Evolutionary conservation across 2,113 vertebrate genomes (phyloP).

Genomic region (Origma solitaria): DNA sequence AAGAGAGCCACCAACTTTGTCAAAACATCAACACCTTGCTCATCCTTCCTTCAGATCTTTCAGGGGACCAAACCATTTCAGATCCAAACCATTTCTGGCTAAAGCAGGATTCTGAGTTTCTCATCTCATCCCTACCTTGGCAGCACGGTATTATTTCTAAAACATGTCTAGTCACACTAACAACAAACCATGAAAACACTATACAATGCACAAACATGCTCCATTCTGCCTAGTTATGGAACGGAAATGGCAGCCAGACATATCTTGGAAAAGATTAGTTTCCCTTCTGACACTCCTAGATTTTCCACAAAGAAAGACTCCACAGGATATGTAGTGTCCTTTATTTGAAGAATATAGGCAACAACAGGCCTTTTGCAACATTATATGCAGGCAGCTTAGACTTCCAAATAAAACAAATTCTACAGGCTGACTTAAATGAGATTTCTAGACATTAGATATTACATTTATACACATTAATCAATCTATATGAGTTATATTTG

Average conservation of each 20-base stretch:
- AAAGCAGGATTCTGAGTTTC: neutral
- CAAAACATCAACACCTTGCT: neutral
- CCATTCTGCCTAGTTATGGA: neutral
- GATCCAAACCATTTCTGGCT: neutral
- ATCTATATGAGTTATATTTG: neutral
- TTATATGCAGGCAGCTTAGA: neutral
- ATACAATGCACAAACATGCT: neutral
- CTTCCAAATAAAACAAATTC: neutral
- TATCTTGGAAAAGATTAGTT: neutral
- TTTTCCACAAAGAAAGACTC: neutral
- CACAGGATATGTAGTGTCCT: neutral
- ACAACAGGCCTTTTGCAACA: neutral
- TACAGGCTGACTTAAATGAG: neutral
- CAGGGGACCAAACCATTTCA: neutral
- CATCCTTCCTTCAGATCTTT: neutral
- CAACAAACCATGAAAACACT: neutral
- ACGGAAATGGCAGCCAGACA: neutral
- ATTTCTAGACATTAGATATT: neutral
- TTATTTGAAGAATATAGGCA: neutral
- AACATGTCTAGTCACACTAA: neutral
- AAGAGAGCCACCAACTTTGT: neutral
- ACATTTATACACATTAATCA: neutral
- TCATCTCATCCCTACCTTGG: neutral
- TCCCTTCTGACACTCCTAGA: neutral
- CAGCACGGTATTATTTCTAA: neutral